Percentiles rank a stretch among this genome's conserved stretches.
phyloP scores from a whole-genome alignment of 2,113 vertebrate species.

The Melanotaenia duboulayi region DNA sequence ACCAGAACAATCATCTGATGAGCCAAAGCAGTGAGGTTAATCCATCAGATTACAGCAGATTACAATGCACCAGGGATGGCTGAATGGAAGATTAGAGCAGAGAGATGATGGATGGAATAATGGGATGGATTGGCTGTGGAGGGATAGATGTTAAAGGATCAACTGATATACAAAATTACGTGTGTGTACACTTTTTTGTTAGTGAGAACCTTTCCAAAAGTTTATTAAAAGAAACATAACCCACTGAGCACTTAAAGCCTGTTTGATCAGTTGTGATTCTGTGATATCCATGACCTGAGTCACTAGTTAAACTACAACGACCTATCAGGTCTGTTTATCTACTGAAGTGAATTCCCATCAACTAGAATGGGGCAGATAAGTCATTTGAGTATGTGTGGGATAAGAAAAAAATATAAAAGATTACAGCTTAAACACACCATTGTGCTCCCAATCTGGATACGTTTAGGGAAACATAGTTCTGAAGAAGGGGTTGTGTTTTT shows the following conservation, averaged over 20 bases:
- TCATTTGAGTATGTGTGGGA: neutral
- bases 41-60: constrained; percentile 77
- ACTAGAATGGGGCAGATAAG: constrained; percentile 1
- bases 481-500: too few relatives aligned
- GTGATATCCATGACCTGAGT: neutral
- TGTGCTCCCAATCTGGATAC: neutral
- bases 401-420: too few relatives aligned
- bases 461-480: too few relatives aligned
- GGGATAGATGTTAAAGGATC: constrained; percentile 57
- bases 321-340: neutral
- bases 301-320: neutral
- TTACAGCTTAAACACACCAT: neutral
- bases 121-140: constrained; percentile 32
- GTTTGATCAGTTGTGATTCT: constrained; percentile 3
- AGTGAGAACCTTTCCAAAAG: constrained; percentile 1
- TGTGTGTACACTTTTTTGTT: constrained; percentile 8
- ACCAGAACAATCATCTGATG: constrained; percentile 53
- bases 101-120: constrained; percentile 62
- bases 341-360: constrained; percentile 1
- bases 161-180: constrained; percentile 29
- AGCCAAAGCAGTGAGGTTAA: constrained; percentile 71
- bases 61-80: constrained; percentile 62
- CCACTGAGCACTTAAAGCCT: neutral
- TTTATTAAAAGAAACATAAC: neutral
- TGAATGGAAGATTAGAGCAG: constrained; percentile 61